A percentile compares a stretch with the other conserved stretches of the same genome.
Conservation (phyloP, 2,797 vertebrate genomes). For the Sternotherus odoratus region DNA sequence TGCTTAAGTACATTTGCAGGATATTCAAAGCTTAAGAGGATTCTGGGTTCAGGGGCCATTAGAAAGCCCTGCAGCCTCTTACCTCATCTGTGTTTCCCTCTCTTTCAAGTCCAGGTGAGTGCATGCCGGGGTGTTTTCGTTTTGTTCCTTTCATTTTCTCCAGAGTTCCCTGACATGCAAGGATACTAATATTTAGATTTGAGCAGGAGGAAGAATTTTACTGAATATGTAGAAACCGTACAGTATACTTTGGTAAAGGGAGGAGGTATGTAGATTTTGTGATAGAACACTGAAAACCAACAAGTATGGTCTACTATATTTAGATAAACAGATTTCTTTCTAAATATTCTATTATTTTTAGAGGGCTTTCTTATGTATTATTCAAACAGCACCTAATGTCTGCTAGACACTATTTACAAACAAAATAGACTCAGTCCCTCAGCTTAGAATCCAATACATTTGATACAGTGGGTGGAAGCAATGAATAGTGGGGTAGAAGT, state of each 20-base stretch:
- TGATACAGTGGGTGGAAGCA: not conserved
- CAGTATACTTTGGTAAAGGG: not conserved
- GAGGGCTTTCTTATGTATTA: not conserved
- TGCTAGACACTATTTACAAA: not conserved
- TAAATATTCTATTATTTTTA: not conserved
- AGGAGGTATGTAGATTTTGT: conserved; percentile 27
- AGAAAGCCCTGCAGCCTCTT: not conserved
- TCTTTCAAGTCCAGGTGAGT: not conserved
- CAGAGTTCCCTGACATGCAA: not conserved
- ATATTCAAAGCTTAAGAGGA: conserved; percentile 24
- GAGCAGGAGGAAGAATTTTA: not conserved
- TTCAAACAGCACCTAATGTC: not conserved
- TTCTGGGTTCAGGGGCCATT: not conserved
- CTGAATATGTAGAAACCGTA: not conserved
- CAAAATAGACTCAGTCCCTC: not conserved
- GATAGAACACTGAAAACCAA: not conserved
- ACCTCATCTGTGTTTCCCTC: not conserved
- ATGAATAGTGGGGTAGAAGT: not conserved
- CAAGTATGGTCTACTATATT: not conserved
- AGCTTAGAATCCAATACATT: not conserved
- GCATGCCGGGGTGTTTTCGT: not conserved
- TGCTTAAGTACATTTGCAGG: not conserved
- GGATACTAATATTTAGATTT: conserved; percentile 9
- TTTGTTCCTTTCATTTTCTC: conserved; percentile 6
- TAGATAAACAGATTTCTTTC: not conserved